These are phyloP conservation scores for Didymodactylos carnosus DNA, from an alignment of 2,888 invertebrate genomes.

Conservation along the genomic window DNA sequence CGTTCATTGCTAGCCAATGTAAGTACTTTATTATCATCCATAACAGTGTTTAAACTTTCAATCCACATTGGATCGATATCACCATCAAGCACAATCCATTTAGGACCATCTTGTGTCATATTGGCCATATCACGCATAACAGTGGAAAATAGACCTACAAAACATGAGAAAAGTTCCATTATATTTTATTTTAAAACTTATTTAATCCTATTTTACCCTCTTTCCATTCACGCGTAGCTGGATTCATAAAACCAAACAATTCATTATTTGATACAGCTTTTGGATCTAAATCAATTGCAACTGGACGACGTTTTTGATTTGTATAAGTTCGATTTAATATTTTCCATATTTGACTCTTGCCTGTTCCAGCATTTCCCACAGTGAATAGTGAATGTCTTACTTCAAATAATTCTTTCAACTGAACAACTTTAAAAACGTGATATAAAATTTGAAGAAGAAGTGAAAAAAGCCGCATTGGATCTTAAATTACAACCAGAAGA, in stretches of 20 bases:
- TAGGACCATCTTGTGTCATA: constrained; percentile 52
- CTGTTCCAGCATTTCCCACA: constrained; percentile 56
- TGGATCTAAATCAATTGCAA: constrained; percentile 76
- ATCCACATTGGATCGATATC: constrained; percentile 99
- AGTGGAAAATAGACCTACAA: constrained; percentile 67
- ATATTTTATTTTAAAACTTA: no score
- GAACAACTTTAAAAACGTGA: constrained; percentile 59
- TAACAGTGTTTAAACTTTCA: constrained; percentile 84
- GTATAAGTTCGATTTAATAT: constrained; percentile 70
- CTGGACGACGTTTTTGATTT: constrained; percentile 61
- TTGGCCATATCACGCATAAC: constrained; percentile 90
- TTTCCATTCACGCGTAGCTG: constrained; percentile 67
- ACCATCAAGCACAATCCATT: constrained; percentile 86
- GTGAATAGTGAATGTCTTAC: constrained; percentile 90
- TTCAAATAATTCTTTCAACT: constrained; percentile 75
- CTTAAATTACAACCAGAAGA: constrained; percentile 77
- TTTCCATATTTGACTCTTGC: constrained; percentile 85
- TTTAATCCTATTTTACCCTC: no score
- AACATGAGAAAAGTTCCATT: no score
- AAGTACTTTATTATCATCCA: constrained; percentile 92
- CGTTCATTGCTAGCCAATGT: constrained; percentile 87
- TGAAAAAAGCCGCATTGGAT: constrained; percentile 76
- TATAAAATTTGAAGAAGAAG: constrained; percentile 73
- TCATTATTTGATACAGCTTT: constrained; percentile 93
- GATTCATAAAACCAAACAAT: constrained; percentile 84